Evolutionary conservation across 2,113 vertebrate genomes (phyloP).

Genomic region (Stictonetta naevosa): DNA sequence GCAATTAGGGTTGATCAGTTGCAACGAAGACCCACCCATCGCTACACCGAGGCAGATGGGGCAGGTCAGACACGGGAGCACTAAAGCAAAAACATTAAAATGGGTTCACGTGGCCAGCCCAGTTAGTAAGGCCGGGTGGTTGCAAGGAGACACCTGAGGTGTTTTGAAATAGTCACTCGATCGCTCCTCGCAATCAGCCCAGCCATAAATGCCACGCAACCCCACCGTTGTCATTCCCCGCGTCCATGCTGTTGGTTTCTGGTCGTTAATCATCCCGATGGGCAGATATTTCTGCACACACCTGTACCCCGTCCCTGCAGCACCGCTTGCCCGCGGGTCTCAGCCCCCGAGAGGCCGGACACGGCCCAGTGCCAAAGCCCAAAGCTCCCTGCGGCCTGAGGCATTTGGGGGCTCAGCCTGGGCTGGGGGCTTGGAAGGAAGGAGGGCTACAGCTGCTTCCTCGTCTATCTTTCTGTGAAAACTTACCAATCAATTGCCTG

Average conservation of each 20-base stretch:
- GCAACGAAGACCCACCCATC: neutral
- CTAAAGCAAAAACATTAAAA: neutral
- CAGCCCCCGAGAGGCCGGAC: neutral
- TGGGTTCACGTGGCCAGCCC: neutral
- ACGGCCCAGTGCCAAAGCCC: neutral
- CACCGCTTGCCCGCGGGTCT: neutral
- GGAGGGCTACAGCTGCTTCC: neutral
- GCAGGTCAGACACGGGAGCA: neutral
- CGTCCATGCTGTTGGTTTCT: neutral
- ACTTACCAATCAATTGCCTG: neutral
- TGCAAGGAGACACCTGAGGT: neutral
- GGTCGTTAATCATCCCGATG: neutral
- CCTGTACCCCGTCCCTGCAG: too few species aligned
- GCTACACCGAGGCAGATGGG: neutral
- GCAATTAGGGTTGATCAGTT: conserved; percentile 62
- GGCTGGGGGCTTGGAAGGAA: neutral
- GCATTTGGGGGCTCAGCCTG: neutral
- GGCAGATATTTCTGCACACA: neutral
- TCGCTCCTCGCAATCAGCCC: neutral
- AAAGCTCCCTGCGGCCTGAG: neutral
- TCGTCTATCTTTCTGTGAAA: neutral
- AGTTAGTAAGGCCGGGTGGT: neutral
- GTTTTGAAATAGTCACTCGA: neutral
- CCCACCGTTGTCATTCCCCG: neutral
- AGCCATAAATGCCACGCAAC: neutral